These are phyloP conservation scores for Phalangium opilio DNA, from an alignment of 2,888 invertebrate species.

Conservation along the genomic window DNA sequence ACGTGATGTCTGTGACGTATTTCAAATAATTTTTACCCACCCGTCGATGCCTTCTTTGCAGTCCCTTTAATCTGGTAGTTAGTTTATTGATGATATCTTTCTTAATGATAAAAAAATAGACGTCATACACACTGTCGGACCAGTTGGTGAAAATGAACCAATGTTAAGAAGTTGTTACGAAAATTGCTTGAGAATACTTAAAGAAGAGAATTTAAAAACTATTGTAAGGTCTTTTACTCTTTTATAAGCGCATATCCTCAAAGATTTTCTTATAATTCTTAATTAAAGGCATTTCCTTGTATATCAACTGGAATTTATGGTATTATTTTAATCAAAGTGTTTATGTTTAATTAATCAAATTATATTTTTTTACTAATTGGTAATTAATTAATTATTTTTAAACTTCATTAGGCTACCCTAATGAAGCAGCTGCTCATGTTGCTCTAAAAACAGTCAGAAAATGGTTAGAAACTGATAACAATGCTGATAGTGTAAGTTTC, in stretches of 20 bases:
- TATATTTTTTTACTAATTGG: no score
- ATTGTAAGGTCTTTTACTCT: conserved; percentile 39
- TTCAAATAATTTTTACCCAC: no score
- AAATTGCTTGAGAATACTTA: conserved; percentile 44
- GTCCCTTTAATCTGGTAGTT: no score
- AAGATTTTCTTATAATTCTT: conserved; percentile 14
- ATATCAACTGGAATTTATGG: conserved; percentile 81
- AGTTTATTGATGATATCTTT: no score
- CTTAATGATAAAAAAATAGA: no score
- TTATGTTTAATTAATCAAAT: no score
- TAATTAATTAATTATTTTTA: conserved; percentile 3
- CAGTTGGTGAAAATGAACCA: conserved; percentile 47
- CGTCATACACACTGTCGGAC: no score
- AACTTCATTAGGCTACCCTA: conserved; percentile 65
- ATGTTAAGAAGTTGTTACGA: conserved; percentile 53
- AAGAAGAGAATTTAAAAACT: conserved; percentile 42
- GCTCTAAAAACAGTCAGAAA: conserved; percentile 50
- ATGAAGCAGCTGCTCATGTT: conserved; percentile 56
- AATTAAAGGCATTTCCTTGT: conserved; percentile 59
- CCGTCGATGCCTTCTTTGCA: no score
- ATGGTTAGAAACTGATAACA: conserved; percentile 37
- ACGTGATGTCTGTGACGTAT: no score
- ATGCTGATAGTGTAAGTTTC: conserved; percentile 25
- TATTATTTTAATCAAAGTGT: no score
- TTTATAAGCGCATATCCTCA: no score